Percentiles rank a stretch among this genome's conserved stretches.
phyloP scores from a whole-genome alignment of 1,140 invertebrate species.

The Coelopa frigida region DNA sequence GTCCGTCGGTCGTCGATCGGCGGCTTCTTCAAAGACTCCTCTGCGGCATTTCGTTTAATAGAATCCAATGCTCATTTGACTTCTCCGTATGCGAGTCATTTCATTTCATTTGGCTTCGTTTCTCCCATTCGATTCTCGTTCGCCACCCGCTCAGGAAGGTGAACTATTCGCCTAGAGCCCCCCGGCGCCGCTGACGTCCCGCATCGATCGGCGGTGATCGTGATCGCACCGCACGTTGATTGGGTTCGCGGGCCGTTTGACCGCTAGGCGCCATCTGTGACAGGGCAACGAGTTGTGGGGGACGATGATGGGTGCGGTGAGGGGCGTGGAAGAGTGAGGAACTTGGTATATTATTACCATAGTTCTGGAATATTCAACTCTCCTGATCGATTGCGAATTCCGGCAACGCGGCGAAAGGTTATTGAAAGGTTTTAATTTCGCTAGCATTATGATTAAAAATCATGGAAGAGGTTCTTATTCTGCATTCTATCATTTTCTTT shows the following conservation, averaged over 20 bases:
- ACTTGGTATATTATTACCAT: no score
- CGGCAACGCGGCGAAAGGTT: no score
- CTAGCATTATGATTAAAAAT: no score
- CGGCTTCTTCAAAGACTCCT: constrained; percentile 32
- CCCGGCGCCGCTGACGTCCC: not conserved
- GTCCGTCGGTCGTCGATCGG: no score
- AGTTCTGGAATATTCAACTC: no score
- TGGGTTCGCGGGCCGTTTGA: constrained; percentile 26
- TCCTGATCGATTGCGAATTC: no score
- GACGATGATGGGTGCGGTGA: no score
- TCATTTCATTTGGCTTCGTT: constrained; percentile 38
- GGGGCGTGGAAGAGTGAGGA: no score
- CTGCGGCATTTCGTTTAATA: constrained; percentile 30
- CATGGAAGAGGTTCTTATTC: no score
- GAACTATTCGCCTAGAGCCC: constrained; percentile 3
- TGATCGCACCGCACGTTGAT: constrained; percentile 2
- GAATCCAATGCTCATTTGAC: constrained; percentile 43
- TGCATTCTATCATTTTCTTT: no score
- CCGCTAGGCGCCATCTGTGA: constrained; percentile 42
- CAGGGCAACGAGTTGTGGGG: no score
- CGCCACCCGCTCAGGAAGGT: constrained; percentile 4
- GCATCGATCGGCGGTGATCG: constrained; percentile 7
- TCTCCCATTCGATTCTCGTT: constrained; percentile 4
- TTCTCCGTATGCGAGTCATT: constrained; percentile 43
- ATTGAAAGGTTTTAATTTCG: no score